phyloP scores from a whole-genome alignment of 1,140 invertebrate genomes.

The Penaeus chinensis region DNA sequence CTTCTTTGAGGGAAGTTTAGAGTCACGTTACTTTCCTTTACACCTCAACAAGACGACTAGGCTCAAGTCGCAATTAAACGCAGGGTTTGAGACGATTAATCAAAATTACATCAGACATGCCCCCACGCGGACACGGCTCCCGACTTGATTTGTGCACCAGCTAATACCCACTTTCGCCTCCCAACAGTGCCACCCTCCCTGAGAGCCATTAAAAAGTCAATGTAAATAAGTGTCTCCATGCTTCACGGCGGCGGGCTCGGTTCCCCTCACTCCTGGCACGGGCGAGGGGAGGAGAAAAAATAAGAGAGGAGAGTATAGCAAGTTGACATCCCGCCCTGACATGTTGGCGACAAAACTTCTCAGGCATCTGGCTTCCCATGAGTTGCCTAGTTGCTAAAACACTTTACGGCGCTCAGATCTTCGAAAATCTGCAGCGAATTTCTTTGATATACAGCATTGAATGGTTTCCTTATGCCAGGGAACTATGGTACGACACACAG shows the following conservation, averaged over 20 bases:
- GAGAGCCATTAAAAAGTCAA: slow-evolving; percentile 45
- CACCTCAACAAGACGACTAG: no score
- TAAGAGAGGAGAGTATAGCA: slow-evolving; percentile 24
- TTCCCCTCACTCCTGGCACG: slow-evolving; percentile 3
- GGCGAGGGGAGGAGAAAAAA: neutral
- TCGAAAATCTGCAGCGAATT: no score
- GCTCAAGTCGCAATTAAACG: no score
- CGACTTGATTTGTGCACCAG: slow-evolving; percentile 25
- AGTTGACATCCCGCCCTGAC: slow-evolving; percentile 24
- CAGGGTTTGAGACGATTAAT: no score
- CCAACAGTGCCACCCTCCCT: slow-evolving; percentile 35
- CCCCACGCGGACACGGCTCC: no score
- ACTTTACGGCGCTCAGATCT: no score
- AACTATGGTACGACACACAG: no score
- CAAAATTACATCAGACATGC: no score
- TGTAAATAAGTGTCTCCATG: slow-evolving; percentile 56
- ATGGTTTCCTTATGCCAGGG: no score
- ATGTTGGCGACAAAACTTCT: slow-evolving; percentile 38
- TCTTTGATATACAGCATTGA: no score
- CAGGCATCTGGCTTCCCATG: slow-evolving; percentile 20
- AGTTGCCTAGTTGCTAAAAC: slow-evolving; percentile 1
- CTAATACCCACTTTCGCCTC: slow-evolving; percentile 42
- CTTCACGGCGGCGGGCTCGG: neutral
- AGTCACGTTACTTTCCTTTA: no score
- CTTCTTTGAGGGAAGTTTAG: no score